Base-by-base conservation (phyloP, 1,140 invertebrate genomes). In the Drosophila neocordata region DNA sequence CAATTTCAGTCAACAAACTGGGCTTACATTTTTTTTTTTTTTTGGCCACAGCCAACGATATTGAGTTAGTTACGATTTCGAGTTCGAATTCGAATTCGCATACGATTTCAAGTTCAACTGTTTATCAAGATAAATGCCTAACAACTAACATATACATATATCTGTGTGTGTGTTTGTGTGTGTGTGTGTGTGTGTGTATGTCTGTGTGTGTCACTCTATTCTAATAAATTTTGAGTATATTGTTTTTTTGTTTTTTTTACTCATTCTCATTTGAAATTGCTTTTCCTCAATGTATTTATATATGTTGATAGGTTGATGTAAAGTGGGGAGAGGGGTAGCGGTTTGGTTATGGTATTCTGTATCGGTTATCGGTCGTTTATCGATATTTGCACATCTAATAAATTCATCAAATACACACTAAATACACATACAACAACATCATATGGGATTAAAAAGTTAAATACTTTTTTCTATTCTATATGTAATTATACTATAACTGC, bases 391-490 rank as follows among this genome's bases (percentile, higher is more conserved):
- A 52, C 48, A 70, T 57, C 51, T 62, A 65, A 48, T 73, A 73
- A 73, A 61, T 73, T 73, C 66, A 65, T 70, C 51, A 61, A 65
- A 61, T 70, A 70, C 68, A 65, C 27, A 58, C 64, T 56, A 61
- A 70, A 65, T 65, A 70, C 68, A 70, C 62, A 57, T 65, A 70
- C 68, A 65, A 65, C 68, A 35, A 22, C 68, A 35, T 34, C 38
- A 67, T 56, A 53, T 73, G 56, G 34, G 56, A 20, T 48, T 38
- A 38, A 64, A 38, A 64, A 69, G 53, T 65, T 73, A 69, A 48
- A 62, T 48, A 48, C 41, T 48, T 20, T 44, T 18, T 20, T 20
- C 41, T 48, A 44, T 48, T 20, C 15, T 48, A 18, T 20, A 20
- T 18, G 6, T 44, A 15, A n/a, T n/a, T n/a, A n/a, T 48, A 20